A percentile compares a stretch with the other conserved stretches of the same genome.
phyloP scores from a whole-genome alignment of 2,797 vertebrate species.

The Hoplostethus mediterraneus region DNA sequence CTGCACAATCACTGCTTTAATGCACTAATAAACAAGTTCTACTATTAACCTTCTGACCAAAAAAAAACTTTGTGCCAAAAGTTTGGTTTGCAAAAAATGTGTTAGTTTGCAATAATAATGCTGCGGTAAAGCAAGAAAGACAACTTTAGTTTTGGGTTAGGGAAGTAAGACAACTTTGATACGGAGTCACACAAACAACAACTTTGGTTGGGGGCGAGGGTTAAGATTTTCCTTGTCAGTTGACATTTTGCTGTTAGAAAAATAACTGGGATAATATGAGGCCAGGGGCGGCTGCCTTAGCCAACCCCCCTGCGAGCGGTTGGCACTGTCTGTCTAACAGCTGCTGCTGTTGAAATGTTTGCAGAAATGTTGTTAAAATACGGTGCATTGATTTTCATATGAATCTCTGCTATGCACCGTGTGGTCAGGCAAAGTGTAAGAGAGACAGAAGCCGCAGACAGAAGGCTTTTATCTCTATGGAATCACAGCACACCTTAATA shows the following conservation, averaged over 20 bases:
- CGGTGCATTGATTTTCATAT: constrained; percentile 23
- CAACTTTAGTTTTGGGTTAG: neutral
- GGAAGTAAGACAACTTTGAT: neutral
- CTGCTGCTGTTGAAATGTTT: constrained; percentile 39
- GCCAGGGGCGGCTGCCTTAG: constrained; percentile 25
- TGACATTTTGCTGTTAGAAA: constrained; percentile 36
- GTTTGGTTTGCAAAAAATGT: neutral
- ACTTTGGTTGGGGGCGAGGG: constrained; percentile 13
- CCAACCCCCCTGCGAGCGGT: constrained; percentile 45
- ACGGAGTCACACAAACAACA: neutral
- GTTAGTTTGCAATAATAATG: neutral
- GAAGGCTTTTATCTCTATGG: constrained; percentile 45
- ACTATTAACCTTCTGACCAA: neutral
- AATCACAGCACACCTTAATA: constrained; percentile 57
- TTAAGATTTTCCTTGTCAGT: constrained; percentile 12
- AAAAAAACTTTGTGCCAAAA: neutral
- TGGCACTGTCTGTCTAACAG: constrained; percentile 35
- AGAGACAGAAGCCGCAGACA: constrained; percentile 9
- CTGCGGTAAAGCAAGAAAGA: neutral
- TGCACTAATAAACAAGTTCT: neutral
- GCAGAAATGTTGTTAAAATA: constrained; percentile 6
- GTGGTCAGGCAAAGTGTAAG: constrained; percentile 7
- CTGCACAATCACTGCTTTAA: neutral
- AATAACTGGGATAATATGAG: constrained; percentile 19
- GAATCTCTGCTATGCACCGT: constrained; percentile 11